Evolutionary conservation across 2,113 vertebrate genomes (phyloP).

Genomic region (Drymodes brunneopygia): DNA sequence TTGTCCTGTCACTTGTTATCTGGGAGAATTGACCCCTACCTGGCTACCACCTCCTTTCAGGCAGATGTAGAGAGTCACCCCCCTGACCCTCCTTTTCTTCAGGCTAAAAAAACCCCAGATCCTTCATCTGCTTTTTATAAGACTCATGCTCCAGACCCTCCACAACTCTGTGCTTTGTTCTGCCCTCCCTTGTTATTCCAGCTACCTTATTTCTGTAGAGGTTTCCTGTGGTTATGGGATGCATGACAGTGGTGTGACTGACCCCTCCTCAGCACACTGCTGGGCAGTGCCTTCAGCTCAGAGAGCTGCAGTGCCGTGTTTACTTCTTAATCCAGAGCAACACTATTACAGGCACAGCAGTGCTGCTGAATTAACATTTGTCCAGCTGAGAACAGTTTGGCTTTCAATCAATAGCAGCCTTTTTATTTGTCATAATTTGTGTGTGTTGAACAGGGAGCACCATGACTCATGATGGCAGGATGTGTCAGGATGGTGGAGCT

Average conservation of each 20-base stretch:
- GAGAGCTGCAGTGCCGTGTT: background rate
- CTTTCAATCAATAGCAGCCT: background rate
- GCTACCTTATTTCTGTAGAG: background rate
- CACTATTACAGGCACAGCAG: background rate
- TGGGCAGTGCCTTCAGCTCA: background rate
- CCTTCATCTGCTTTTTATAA: background rate
- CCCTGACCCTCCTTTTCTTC: background rate
- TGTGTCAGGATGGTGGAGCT: background rate
- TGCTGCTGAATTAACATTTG: background rate
- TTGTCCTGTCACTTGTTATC: background rate
- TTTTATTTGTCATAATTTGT: background rate
- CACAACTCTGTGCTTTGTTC: background rate
- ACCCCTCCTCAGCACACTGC: background rate
- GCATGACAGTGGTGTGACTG: background rate
- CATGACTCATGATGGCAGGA: background rate
- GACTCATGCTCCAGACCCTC: background rate
- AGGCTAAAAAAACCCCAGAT: background rate
- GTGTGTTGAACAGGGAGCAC: background rate
- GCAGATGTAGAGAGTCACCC: no score
- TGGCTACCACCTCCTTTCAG: background rate
- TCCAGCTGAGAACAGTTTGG: background rate
- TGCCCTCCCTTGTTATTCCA: background rate
- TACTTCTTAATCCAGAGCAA: background rate
- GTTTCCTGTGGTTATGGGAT: background rate
- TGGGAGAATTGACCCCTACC: background rate